Percentiles rank a stretch among this genome's conserved stretches.
phyloP scores from a whole-genome alignment of 2,888 invertebrate species.

The Halocaridina rubra region DNA sequence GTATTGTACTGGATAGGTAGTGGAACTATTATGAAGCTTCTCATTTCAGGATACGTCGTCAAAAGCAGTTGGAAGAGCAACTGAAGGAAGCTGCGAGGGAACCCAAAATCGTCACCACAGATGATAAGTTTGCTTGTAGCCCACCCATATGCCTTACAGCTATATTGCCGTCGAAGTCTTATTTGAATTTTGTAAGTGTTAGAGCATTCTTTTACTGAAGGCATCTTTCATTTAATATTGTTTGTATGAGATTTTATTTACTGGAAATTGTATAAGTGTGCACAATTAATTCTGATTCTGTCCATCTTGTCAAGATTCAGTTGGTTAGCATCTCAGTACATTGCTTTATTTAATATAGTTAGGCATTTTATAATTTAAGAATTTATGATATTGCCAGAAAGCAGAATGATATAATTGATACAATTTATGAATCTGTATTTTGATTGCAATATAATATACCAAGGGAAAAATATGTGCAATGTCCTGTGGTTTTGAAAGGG shows the following conservation, averaged over 20 bases:
- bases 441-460: no score
- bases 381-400: no score
- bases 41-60: constrained; percentile 79
- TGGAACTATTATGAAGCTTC: constrained; percentile 27
- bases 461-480: no score
- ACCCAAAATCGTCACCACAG: constrained; percentile 69
- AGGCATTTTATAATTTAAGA: constrained; percentile 4
- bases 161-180: constrained; percentile 77
- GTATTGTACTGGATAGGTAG: background rate
- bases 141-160: constrained; percentile 65
- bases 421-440: no score
- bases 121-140: constrained; percentile 63
- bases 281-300: background rate
- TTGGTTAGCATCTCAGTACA: background rate
- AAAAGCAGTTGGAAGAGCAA: constrained; percentile 88
- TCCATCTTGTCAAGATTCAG: background rate
- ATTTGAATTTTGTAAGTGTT: constrained; percentile 80
- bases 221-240: background rate
- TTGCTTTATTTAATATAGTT: background rate
- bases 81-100: constrained; percentile 91
- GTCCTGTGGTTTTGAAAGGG: no score
- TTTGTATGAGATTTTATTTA: background rate
- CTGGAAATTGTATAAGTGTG: background rate
- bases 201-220: no score
- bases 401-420: no score